phyloP scores from a whole-genome alignment of 2,797 vertebrate genomes.

The Calcarius lapponicus region DNA sequence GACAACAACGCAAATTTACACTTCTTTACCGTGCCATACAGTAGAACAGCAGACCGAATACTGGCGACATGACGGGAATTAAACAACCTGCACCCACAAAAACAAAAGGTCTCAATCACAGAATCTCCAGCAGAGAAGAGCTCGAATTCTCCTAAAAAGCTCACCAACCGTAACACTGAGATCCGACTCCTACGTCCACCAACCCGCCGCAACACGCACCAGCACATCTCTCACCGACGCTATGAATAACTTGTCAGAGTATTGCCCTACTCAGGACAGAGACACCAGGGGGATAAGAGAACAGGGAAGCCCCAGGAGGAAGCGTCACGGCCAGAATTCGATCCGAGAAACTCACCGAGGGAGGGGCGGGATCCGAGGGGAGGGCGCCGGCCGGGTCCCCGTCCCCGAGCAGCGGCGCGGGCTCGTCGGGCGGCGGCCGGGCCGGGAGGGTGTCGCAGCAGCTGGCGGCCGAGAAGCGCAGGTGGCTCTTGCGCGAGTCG shows the following conservation, averaged over 20 bases:
- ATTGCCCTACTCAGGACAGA: fast-evolving
- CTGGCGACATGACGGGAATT: fast-evolving
- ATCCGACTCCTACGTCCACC: fast-evolving
- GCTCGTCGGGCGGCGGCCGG: background rate
- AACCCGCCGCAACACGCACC: fast-evolving
- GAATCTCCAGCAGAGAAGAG: fast-evolving
- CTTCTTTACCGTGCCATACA: fast-evolving
- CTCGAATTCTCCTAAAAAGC: fast-evolving
- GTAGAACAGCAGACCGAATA: fast-evolving
- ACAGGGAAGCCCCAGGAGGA: fast-evolving
- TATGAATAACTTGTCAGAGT: fast-evolving
- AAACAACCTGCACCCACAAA: fast-evolving
- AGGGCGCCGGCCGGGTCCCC: fast-evolving
- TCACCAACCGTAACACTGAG: fast-evolving
- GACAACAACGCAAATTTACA: fast-evolving
- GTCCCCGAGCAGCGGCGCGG: background rate
- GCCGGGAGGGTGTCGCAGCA: too few relatives aligned
- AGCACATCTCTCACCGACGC: fast-evolving
- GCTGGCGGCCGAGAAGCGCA: too few relatives aligned
- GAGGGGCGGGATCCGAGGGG: fast-evolving
- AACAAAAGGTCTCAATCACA: fast-evolving
- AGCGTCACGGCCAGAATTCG: fast-evolving
- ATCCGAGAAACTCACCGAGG: fast-evolving
- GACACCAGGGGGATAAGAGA: fast-evolving
- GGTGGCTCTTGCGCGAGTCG: too few relatives aligned